Evolutionary conservation across 2,797 vertebrate species (phyloP), one percentile per base, ranked within the genome.

Genomic region (Sylvilagus floridanus): DNA sequence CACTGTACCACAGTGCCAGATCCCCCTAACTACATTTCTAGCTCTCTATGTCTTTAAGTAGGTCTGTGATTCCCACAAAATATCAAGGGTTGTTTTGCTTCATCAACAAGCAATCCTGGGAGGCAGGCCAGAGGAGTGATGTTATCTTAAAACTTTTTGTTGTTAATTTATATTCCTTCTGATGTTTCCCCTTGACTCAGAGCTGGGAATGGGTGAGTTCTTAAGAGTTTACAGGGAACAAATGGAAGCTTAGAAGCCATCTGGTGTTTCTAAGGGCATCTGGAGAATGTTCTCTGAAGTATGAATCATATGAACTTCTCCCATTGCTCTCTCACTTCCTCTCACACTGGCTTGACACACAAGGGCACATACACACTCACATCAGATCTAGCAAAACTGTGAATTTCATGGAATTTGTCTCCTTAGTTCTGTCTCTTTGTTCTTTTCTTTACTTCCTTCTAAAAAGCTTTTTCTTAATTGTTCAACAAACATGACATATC

Each of bases 101-200:
- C 19, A 30, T 5, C 0, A 42, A 19, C 71, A 86, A 88, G 68
- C 21, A 16, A 4, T 50, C 5, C 32, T 93, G 17, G 17, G 35
- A 76, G 17, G 22, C 19, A 60, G 50, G 7, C 19, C 32, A 52
- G 5, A 65, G 4, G 32, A 91, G 7, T 5, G 57, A 35, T 63
- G 13, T 5, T 88, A 73, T 42, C 24, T 9, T 84, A 54, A 87
- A 95, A 77, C 24, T 30, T 22, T 65, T 90, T 75, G 47, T 12
- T 17, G 5, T 11, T 42, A 14, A 65, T 19, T 77, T 85, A 21
- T 78, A 5, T 84, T 81, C 8, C 8, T 62, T 76, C 8, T 86
- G 32, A 86, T 89, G 24, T 89, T 81, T 87, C 69, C 22, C 16
- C 17, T 93, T 87, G 60, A 91, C 22, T 86, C 6, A 84, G 57